These are phyloP conservation scores for Oxycera nigricornis DNA, from an alignment of 2,888 invertebrate species.

Conservation along the genomic window DNA sequence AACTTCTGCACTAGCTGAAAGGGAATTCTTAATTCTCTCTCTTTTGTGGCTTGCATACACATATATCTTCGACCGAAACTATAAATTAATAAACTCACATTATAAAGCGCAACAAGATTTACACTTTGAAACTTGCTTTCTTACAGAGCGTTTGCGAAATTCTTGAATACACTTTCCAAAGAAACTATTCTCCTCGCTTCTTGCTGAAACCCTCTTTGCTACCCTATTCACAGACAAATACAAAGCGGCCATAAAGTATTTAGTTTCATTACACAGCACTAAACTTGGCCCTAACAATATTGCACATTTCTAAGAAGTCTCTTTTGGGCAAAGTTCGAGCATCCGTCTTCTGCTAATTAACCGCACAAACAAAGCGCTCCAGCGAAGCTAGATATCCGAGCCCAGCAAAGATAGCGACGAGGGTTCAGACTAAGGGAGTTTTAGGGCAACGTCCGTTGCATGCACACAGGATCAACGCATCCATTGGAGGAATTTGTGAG, in stretches of 20 bases:
- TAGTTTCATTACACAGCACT: constrained; percentile 39
- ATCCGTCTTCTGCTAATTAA: constrained; percentile 42
- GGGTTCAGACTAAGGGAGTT: not conserved
- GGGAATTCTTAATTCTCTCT: constrained; percentile 5
- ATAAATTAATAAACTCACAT: constrained; percentile 41
- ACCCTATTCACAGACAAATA: constrained; percentile 3
- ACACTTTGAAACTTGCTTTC: constrained; percentile 36
- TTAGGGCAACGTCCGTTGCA: not conserved
- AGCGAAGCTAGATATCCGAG: not conserved
- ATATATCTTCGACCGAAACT: constrained; percentile 29
- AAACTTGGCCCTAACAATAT: constrained; percentile 40
- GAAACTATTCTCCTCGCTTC: not conserved
- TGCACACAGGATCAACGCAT: constrained; percentile 29
- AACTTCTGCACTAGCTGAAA: not conserved
- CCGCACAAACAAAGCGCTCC: constrained; percentile 35
- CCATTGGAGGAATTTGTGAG: not conserved
- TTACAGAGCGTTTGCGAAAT: constrained; percentile 19
- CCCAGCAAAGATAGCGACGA: not conserved
- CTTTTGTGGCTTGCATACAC: constrained; percentile 7
- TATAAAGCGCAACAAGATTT: constrained; percentile 40
- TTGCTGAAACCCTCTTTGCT: not conserved
- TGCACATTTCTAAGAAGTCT: constrained; percentile 39
- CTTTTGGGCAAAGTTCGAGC: constrained; percentile 39
- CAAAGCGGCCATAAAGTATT: constrained; percentile 40
- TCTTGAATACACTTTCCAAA: constrained; percentile 27